Conservation (phyloP, 2,888 invertebrate genomes). For the Allolobophora icterica region DNA sequence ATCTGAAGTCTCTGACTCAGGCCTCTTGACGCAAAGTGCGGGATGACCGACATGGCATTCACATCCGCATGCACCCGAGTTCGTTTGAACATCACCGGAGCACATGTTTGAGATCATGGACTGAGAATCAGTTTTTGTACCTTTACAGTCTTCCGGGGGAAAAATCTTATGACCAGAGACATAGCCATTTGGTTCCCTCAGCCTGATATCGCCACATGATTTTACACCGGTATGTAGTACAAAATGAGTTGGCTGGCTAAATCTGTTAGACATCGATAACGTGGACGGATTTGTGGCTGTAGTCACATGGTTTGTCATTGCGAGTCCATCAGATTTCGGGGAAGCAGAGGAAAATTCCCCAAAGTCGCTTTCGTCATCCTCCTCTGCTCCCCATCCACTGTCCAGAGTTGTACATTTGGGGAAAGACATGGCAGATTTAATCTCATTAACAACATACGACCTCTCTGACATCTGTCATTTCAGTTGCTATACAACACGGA, state of each 20-base stretch:
- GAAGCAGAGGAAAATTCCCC: constrained; percentile 28
- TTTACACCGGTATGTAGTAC: not conserved
- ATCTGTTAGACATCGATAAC: not conserved
- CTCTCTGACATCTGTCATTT: not conserved
- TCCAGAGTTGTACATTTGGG: not conserved
- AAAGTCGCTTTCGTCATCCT: constrained; percentile 26
- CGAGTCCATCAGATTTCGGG: not conserved
- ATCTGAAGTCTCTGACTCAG: not conserved
- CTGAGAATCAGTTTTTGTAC: not conserved
- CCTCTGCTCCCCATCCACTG: constrained; percentile 2
- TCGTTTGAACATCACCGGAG: not conserved
- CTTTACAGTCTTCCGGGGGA: not conserved
- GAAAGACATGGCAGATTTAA: not conserved
- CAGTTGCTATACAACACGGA: not conserved
- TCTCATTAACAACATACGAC: not conserved
- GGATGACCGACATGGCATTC: not conserved
- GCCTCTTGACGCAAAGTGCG: not conserved
- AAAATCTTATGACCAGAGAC: not conserved
- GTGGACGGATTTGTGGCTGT: not conserved
- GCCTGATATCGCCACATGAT: not conserved
- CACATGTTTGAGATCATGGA: not conserved
- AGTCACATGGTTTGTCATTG: not conserved
- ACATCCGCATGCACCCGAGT: not conserved
- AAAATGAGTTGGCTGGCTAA: not conserved
- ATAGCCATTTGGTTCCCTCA: not conserved